Percentiles rank a stretch among this genome's conserved stretches.
phyloP scores from a whole-genome alignment of 2,888 invertebrate species.

The Zygothrica quintamaculata region DNA sequence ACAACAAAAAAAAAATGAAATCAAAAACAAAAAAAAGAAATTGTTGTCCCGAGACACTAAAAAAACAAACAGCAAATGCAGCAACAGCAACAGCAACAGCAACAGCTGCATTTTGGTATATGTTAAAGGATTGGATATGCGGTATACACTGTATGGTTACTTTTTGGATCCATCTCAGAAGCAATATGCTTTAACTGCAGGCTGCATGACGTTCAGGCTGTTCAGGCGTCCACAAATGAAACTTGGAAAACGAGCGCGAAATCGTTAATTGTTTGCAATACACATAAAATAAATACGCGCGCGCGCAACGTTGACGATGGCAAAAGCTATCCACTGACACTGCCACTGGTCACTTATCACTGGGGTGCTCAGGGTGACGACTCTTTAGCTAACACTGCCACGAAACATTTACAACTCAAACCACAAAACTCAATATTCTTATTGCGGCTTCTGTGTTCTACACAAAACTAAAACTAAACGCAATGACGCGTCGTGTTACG shows the following conservation, averaged over 20 bases:
- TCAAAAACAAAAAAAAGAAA: slow-evolving; percentile 28
- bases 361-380: slow-evolving; percentile 56
- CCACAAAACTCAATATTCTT: slow-evolving; percentile 8
- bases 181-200: slow-evolving; percentile 54
- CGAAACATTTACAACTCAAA: no score
- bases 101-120: slow-evolving; percentile 48
- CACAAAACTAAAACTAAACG: slow-evolving; percentile 58
- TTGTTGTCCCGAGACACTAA: slow-evolving; percentile 48
- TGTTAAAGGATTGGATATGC: not conserved
- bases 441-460: slow-evolving; percentile 41
- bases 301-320: slow-evolving; percentile 38
- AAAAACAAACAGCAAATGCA: slow-evolving; percentile 62
- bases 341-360: slow-evolving; percentile 53
- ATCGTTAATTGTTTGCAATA: slow-evolving; percentile 67
- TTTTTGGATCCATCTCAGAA: slow-evolving; percentile 83
- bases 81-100: slow-evolving; percentile 1
- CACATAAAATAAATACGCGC: slow-evolving; percentile 37
- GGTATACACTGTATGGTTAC: slow-evolving; percentile 71
- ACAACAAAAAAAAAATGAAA: no score
- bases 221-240: slow-evolving; percentile 23
- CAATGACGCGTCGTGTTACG: not conserved
- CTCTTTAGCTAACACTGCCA: slow-evolving; percentile 7
- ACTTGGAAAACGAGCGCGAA: slow-evolving; percentile 53
- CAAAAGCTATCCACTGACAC: slow-evolving; percentile 41
- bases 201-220: slow-evolving; percentile 62